A percentile compares a stretch with the other conserved stretches of the same genome.
Conservation (phyloP, 1,140 invertebrate genomes). For the Diachasma alloeum region DNA sequence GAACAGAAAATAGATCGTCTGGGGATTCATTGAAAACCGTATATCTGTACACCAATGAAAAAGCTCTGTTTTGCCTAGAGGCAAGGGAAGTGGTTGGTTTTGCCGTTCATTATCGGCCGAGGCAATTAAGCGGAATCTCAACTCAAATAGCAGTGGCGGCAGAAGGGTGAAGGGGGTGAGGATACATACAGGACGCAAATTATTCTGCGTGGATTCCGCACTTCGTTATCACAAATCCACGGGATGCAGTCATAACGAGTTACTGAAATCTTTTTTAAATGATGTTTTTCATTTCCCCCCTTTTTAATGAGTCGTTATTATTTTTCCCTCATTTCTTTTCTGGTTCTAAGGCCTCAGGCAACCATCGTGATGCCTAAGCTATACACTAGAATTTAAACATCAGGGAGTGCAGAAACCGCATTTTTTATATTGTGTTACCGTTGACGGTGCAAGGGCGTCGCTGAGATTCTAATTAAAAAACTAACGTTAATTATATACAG, state of each 20-base stretch:
- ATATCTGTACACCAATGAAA: background rate
- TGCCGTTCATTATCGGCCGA: slow-evolving; percentile 29
- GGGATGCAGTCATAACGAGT: slow-evolving; percentile 9
- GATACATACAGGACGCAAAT: slow-evolving; percentile 12
- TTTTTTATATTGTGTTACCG: background rate
- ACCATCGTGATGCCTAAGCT: background rate
- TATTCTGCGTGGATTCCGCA: slow-evolving; percentile 29
- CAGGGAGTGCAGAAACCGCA: background rate
- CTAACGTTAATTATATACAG: slow-evolving; percentile 47
- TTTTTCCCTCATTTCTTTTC: background rate
- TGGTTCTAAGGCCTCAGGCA: background rate
- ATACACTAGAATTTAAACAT: background rate
- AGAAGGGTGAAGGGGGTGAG: background rate
- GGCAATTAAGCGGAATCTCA: slow-evolving; percentile 33
- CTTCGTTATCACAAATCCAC: slow-evolving; percentile 19
- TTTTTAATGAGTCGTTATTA: background rate
- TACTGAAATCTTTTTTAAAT: background rate
- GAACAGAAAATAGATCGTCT: background rate
- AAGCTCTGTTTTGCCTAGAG: background rate
- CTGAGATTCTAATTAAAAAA: slow-evolving; percentile 49
- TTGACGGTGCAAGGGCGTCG: slow-evolving; percentile 29
- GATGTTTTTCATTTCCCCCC: background rate
- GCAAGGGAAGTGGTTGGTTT: slow-evolving; percentile 1
- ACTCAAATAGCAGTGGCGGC: background rate
- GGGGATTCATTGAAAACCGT: background rate